Evolutionary conservation across 2,113 vertebrate genomes (phyloP), one percentile per base, ranked within the genome.

Genomic region (Seriola aureovittata): DNA sequence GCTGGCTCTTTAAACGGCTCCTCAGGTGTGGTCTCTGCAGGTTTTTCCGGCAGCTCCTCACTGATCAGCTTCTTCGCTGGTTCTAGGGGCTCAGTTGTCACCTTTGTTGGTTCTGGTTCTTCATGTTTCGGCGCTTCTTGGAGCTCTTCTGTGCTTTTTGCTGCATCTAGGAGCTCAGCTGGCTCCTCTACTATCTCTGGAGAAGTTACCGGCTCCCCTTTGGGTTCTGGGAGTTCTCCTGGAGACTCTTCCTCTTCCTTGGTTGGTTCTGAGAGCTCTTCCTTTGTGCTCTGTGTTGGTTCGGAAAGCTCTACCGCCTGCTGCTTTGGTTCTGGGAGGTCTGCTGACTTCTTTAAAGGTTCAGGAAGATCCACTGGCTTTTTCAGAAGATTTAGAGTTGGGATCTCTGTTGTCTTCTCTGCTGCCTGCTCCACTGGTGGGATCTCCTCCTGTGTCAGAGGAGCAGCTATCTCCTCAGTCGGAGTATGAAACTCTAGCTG

Each of bases 401-500:
- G 54, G 69, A 63, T 80, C 16, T 76, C 77, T 38, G 72, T 29
- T 14, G 88, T 62, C 19, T 72, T 60, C 69, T 80, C 88, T 32
- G 19, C 66, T 71, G 63, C 32, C 55, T 44, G 69, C 12, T 80
- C 73, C 8, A 11, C 21, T 59, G 72, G 36, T 64, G 62, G 75
- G 57, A 65, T 87, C 63, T 85, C 54, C 40, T 82, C 75, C n/a
- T 71, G 76, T 63, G 23, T 90, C 68, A 52, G 78, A 38, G 74
- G 84, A 75, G 84, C 60, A 44, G 55, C 79, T 83, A 80, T 38
- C 42, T 95, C 95, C 58, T 93, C 94, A 71, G 88, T 81, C 1
- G 94, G 93, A 62, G 90, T 94, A 17, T 72, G 50, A 91, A 94
- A 94, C 81, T 93, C 93, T 34, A 75, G 81, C 52, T 93, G 88